A percentile compares a stretch with the other conserved stretches of the same genome.
These are phyloP conservation scores for Antechinus flavipes DNA, from an alignment of 2,113 vertebrate species.

Conservation along the genomic window DNA sequence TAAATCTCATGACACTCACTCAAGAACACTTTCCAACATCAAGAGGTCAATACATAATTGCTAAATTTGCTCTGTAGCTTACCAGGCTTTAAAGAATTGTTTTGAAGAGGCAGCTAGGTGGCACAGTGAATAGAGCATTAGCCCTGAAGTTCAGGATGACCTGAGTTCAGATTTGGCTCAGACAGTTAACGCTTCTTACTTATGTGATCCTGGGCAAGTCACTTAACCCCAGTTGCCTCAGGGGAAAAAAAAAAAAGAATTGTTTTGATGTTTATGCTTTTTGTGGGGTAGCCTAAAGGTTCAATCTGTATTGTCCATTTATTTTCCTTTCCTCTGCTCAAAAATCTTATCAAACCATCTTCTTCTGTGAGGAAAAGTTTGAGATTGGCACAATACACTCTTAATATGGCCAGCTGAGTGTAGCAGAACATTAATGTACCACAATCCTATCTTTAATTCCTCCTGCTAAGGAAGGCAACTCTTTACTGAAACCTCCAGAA, in stretches of 20 bases:
- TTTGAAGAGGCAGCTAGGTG: neutral
- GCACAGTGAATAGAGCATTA: too few species aligned
- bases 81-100: neutral
- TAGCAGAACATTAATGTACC: constrained; percentile 32
- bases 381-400: constrained; percentile 33
- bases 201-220: too few species aligned
- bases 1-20: neutral
- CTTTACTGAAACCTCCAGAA: neutral
- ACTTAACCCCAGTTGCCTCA: too few species aligned
- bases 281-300: neutral
- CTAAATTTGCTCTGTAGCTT: neutral
- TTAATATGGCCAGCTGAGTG: constrained; percentile 50
- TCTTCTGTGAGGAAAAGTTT: constrained; percentile 43
- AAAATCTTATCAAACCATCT: constrained; percentile 6
- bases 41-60: neutral
- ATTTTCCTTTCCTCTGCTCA: neutral
- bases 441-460: neutral
- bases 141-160: too few species aligned
- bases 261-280: neutral
- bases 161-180: too few species aligned
- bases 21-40: neutral
- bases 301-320: neutral
- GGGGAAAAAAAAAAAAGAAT: too few species aligned
- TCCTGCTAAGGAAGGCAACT: neutral
- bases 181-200: too few species aligned